Base-by-base conservation (phyloP, 1,140 invertebrate species). In the Patella vulgata region DNA sequence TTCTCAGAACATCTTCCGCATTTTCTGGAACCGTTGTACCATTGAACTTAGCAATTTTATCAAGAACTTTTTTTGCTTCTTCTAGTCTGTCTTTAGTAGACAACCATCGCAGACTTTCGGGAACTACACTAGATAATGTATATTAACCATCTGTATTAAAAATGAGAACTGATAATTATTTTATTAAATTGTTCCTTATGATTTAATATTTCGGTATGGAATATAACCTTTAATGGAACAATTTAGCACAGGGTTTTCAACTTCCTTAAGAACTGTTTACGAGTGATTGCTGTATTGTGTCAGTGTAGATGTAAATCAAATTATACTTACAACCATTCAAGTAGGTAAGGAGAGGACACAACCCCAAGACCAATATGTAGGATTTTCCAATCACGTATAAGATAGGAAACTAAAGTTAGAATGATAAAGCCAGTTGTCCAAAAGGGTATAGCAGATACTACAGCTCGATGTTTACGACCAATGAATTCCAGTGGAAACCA, bases 321-420 rank as follows among this genome's bases (percentile, higher is more conserved):
- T 31, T 2, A 17, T 6, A 61, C 59, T 61, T 42, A 63, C 61
- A 56, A 57, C 42, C 44, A 63, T 2, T 33, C 40, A 3, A 57
- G 6, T 17, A 63, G 85, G 59, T 94, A 91, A 4, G 88, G 72
- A 6, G 91, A 64, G 54, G 90, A 90, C 1, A 91, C 90, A 12
- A 92, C 75, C 6, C 91, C 91, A 4, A 91, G 82, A 3, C 88
- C 89, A 23, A 93, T 86, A 82, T 92, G 90, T 39, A 93, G 83
- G 60, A 83, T 85, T 43, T 23, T 50, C 63, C 63, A 65, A 50
- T 65, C 51, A 28, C 28, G 28, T 23, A 59, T 11, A 4, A 48
- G 12, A 47, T 42, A 65, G 1, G 48, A 21, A 6, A 55, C 12
- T n/a, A 59, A 19, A 1, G 55, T 30, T 21, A 65, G 46, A 1